Conservation (phyloP, 23 tunicate genomes). For the Phallusia fumigata region DNA sequence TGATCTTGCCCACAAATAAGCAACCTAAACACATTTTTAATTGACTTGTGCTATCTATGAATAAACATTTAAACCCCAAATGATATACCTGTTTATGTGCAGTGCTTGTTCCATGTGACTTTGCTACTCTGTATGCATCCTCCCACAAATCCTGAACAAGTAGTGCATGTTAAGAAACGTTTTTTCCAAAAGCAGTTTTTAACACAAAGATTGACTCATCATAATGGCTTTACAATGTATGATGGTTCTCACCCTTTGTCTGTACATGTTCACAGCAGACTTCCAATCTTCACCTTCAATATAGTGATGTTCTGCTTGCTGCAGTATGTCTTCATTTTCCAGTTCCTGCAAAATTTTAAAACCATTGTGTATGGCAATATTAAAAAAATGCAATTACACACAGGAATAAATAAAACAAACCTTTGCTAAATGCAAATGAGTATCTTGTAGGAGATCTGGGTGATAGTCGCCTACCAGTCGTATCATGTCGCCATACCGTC, state of each 20-base stretch:
- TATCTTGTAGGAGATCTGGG: constrained; percentile 87
- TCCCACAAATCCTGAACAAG: constrained; percentile 92
- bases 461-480: constrained; percentile 80
- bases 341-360: constrained; percentile 52
- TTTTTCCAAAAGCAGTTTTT: not conserved
- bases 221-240: not conserved
- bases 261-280: constrained; percentile 93
- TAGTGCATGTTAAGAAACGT: not conserved
- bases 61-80: too few species aligned
- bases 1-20: constrained; percentile 95
- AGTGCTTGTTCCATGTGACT: constrained; percentile 74
- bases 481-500: constrained; percentile 95
- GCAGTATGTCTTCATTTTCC: constrained; percentile 60
- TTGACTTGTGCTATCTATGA: not conserved
- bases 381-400: not conserved
- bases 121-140: constrained; percentile 97
- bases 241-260: constrained; percentile 52
- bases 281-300: constrained; percentile 94
- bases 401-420: constrained; percentile 7
- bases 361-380: not conserved
- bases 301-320: constrained; percentile 92
- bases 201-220: not conserved
- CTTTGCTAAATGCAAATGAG: constrained; percentile 89
- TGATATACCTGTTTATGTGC: constrained; percentile 89
- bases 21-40: constrained; percentile 52